phyloP scores from a whole-genome alignment of 2,797 vertebrate species.

The Erpetoichthys calabaricus region DNA sequence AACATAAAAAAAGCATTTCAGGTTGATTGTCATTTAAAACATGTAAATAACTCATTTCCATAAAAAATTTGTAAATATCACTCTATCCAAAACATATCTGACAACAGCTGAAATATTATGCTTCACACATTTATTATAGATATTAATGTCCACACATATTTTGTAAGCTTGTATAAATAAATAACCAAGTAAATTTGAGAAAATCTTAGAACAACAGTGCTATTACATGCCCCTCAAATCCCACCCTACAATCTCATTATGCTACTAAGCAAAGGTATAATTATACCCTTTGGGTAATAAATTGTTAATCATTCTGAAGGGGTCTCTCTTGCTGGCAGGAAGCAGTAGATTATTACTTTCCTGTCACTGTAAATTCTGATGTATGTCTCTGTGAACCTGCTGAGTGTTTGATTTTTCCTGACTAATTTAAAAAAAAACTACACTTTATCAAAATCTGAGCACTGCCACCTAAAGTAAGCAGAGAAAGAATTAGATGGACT shows the following conservation, averaged over 20 bases:
- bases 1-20: too few relatives aligned
- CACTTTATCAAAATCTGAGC: background rate
- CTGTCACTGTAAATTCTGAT: slow-evolving; percentile 5
- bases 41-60: too few relatives aligned
- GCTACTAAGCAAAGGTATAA: slow-evolving; percentile 4
- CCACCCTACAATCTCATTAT: background rate
- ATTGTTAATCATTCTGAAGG: slow-evolving; percentile 10
- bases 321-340: background rate
- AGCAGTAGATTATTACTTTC: background rate
- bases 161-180: too few relatives aligned
- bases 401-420: slow-evolving; percentile 5
- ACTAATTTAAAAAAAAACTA: background rate
- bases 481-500: background rate
- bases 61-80: too few relatives aligned
- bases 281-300: slow-evolving; percentile 7
- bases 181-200: too few relatives aligned
- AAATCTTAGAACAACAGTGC: too few relatives aligned
- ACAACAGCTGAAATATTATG: too few relatives aligned
- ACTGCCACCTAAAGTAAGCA: slow-evolving; percentile 1
- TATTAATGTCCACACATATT: too few relatives aligned
- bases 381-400: slow-evolving; percentile 4
- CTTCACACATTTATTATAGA: too few relatives aligned
- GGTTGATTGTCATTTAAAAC: too few relatives aligned
- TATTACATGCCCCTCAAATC: too few relatives aligned
- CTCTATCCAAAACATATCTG: too few relatives aligned